These are phyloP conservation scores for Sialia sialis DNA, from an alignment of 2,113 vertebrate species.

Conservation along the genomic window DNA sequence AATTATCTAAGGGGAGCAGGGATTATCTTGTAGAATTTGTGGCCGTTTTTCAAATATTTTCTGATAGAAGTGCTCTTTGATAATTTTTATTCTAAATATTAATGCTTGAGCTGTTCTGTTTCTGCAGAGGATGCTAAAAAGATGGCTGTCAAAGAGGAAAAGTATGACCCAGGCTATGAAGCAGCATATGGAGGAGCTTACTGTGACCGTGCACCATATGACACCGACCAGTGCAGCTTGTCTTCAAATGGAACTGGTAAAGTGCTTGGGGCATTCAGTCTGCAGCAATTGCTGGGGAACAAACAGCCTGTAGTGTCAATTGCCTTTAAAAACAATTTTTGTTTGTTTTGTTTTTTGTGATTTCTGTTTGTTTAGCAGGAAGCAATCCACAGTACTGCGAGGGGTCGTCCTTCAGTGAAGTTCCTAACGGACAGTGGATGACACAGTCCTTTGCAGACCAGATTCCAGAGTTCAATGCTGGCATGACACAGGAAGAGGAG, in stretches of 20 bases:
- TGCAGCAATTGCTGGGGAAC: background rate
- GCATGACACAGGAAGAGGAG: slow-evolving; percentile 19
- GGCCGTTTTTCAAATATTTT: background rate
- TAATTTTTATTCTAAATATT: background rate
- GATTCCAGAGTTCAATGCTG: slow-evolving; percentile 69
- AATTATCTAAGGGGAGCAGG: background rate
- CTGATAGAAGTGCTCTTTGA: background rate
- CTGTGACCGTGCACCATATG: slow-evolving; percentile 58
- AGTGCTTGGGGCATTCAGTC: background rate
- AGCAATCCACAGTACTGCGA: slow-evolving; percentile 47
- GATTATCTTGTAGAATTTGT: background rate
- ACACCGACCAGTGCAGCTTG: slow-evolving; percentile 77
- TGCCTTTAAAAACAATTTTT: background rate
- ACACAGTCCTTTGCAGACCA: slow-evolving; percentile 82
- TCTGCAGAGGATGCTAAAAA: slow-evolving; percentile 93
- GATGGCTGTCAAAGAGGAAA: slow-evolving; percentile 95
- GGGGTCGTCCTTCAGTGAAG: slow-evolving; percentile 47
- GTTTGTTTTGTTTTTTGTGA: background rate
- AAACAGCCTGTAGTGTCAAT: background rate
- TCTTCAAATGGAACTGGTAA: slow-evolving; percentile 77
- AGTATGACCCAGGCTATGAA: slow-evolving; percentile 94
- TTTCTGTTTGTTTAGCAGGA: slow-evolving; percentile 35
- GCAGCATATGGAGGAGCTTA: slow-evolving; percentile 87
- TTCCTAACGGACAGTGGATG: slow-evolving; percentile 88
- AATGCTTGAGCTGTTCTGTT: slow-evolving; percentile 7